A percentile compares a stretch with the other conserved stretches of the same genome.
phyloP scores from a whole-genome alignment of 1,140 invertebrate species.

The Pseudoatta argentina region DNA sequence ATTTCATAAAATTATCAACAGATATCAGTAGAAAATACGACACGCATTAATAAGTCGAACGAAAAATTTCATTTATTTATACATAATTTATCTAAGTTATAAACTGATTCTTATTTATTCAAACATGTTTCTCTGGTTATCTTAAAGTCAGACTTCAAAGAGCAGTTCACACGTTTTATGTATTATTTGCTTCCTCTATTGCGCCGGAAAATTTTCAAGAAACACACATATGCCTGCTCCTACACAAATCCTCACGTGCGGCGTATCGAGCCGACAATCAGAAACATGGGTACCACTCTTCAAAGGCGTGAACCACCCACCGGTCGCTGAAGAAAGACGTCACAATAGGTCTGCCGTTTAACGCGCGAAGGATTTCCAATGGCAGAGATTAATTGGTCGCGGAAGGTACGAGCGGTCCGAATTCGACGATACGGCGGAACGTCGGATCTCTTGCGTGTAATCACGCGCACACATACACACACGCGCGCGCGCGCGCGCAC shows the following conservation, averaged over 20 bases:
- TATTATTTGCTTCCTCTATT: neutral
- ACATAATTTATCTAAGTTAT: neutral
- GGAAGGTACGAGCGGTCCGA: slow-evolving; percentile 65
- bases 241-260: neutral
- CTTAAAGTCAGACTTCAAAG: neutral
- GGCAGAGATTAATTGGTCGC: slow-evolving; percentile 82
- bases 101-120: neutral
- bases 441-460: slow-evolving; percentile 39
- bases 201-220: slow-evolving; percentile 12
- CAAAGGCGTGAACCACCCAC: slow-evolving; percentile 57
- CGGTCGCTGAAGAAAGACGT: slow-evolving; percentile 20
- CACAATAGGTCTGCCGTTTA: slow-evolving; percentile 66
- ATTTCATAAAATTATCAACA: neutral
- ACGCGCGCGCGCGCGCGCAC: neutral
- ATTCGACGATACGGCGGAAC: slow-evolving; percentile 45
- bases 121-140: neutral
- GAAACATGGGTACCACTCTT: slow-evolving; percentile 49
- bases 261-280: slow-evolving; percentile 5
- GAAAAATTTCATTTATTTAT: slow-evolving; percentile 4
- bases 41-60: too few relatives aligned
- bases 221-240: neutral
- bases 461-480: neutral
- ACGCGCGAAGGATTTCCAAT: slow-evolving; percentile 71
- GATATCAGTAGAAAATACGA: too few relatives aligned
- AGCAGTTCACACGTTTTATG: neutral